Evolutionary conservation across 2,797 vertebrate genomes (phyloP).

Genomic region (Scolopax bukidnonensis): DNA sequence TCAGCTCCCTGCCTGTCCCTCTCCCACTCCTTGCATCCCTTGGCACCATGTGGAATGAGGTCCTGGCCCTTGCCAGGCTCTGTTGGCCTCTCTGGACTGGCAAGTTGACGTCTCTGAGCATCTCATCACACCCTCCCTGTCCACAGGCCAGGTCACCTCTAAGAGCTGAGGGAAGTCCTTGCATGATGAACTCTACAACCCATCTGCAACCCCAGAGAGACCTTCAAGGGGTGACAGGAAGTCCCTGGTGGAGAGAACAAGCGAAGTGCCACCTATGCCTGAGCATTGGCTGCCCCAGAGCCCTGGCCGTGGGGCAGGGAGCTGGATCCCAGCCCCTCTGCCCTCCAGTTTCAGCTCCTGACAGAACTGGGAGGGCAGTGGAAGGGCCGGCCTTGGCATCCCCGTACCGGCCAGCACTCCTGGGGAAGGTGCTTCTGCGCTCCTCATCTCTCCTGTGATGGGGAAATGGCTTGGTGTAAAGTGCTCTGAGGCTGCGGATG

Average conservation of each 20-base stretch:
- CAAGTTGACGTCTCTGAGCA: background rate
- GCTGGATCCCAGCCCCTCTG: background rate
- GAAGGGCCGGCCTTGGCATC: background rate
- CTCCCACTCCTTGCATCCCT: background rate
- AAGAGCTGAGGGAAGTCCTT: background rate
- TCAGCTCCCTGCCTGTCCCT: background rate
- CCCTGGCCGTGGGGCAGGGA: background rate
- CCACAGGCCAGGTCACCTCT: background rate
- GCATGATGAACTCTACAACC: background rate
- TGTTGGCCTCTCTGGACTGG: background rate
- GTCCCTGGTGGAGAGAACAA: accelerated
- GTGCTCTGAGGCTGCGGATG: slow-evolving; percentile 23
- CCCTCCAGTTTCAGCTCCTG: background rate
- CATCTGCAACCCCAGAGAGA: background rate
- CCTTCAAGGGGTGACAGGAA: background rate
- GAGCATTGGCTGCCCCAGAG: background rate
- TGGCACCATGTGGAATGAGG: background rate
- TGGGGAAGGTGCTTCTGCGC: background rate
- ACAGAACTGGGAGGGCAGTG: accelerated
- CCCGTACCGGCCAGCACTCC: accelerated
- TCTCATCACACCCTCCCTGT: background rate
- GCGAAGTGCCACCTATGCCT: background rate
- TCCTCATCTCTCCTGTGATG: background rate
- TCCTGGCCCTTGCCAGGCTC: background rate
- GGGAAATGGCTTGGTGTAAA: background rate